Base-by-base conservation (phyloP, 2,797 vertebrate genomes). In the Galago senegalensis region DNA sequence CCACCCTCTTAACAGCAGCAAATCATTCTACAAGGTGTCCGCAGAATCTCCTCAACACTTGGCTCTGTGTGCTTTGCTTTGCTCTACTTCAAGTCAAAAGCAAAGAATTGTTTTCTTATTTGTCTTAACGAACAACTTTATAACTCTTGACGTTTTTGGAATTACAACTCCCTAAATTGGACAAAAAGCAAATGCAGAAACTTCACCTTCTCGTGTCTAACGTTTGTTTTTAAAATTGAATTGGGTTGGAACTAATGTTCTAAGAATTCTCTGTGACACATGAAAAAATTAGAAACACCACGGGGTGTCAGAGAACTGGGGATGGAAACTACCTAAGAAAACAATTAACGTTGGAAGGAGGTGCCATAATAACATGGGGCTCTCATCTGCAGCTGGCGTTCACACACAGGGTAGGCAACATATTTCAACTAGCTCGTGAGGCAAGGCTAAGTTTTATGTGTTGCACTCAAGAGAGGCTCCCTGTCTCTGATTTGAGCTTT, bases 231-330 rank as follows among this genome's bases (percentile, higher is more conserved):
- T 12, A 76, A 96, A 96, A 65, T 87, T 73, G 81, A 96, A 97
- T 87, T 94, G 40, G 82, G 77, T 90, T 93, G 89, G 82, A 95
- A 96, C 94, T 94, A 95, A 97, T 89, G 89, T 88, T 79, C 83
- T 73, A 88, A 93, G 79, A 93, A 94, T 87, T 96, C 79, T 86
- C 87, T 86, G 43, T 77, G 80, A 75, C 4, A 27, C 63, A 79
- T 89, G 87, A 91, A 96, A 95, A 94, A 93, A 93, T 87, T 67
- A 67, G 76, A 81, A 89, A 72, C 88, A 77, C 85, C 88, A 90
- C 40, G 0, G 92, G 88, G 31, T 91, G 79, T 34, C 73, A 31
- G 9, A 63, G 29, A 92, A 83, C 72, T 87, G 46, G 65, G 46
- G 53, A 73, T 83, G 31, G 16, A 93, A 93, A 94, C 60, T 72